phyloP scores from a whole-genome alignment of 1,140 invertebrate species.

The Euwallacea fornicatus region DNA sequence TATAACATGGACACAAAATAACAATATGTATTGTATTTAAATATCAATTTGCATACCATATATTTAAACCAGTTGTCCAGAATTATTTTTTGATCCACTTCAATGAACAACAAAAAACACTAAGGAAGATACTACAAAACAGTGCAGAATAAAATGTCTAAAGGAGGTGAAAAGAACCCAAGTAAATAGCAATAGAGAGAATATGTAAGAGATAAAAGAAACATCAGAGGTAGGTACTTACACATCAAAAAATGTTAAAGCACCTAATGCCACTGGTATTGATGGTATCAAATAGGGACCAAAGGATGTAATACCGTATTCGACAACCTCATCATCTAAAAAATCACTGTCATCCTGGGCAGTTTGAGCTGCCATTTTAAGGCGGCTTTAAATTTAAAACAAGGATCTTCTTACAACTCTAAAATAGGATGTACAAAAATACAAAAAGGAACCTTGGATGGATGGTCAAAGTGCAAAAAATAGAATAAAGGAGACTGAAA shows the following conservation, averaged over 20 bases:
- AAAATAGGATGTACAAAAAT: background rate
- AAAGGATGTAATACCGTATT: constrained; percentile 7
- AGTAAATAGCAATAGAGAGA: no score
- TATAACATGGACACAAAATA: no score
- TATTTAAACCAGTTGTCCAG: no score
- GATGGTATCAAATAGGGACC: constrained; percentile 12
- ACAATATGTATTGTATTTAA: no score
- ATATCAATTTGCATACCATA: no score
- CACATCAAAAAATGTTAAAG: constrained; percentile 36
- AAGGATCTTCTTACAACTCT: background rate
- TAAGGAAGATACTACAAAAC: no score
- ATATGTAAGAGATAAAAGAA: background rate
- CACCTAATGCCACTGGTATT: constrained; percentile 31
- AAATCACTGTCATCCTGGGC: constrained; percentile 6
- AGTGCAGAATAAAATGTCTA: no score
- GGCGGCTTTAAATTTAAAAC: constrained; percentile 3
- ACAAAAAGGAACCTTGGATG: background rate
- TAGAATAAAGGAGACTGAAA: no score
- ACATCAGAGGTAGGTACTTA: constrained; percentile 33
- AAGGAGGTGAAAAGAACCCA: no score
- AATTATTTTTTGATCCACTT: no score
- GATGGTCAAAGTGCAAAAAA: no score
- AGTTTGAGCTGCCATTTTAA: constrained; percentile 11
- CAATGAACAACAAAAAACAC: no score
- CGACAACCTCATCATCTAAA: constrained; percentile 12